Evolutionary conservation across 2,113 vertebrate species (phyloP).

Genomic region (Nibea albiflora): DNA sequence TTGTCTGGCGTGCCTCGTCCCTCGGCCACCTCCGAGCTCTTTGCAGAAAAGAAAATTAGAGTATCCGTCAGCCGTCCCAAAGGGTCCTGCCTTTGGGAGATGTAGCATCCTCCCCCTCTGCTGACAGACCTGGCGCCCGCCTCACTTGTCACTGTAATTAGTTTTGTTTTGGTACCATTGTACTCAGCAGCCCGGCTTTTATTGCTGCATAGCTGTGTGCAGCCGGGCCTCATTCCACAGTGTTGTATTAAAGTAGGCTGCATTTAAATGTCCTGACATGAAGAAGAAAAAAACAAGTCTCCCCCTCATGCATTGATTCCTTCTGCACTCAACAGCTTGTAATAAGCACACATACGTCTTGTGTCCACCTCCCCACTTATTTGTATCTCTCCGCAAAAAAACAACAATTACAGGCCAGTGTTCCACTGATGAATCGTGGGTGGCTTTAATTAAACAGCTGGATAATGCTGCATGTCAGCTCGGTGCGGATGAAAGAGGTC

Average conservation of each 20-base stretch:
- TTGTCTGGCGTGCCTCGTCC: slow-evolving; percentile 54
- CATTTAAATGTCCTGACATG: slow-evolving; percentile 45
- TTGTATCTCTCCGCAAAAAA: slow-evolving; percentile 44
- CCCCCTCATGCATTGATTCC: slow-evolving; percentile 59
- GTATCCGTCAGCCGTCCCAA: slow-evolving; percentile 75
- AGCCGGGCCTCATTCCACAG: slow-evolving; percentile 41
- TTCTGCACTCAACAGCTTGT: slow-evolving; percentile 54
- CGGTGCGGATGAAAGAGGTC: slow-evolving; percentile 45
- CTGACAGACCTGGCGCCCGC: slow-evolving; percentile 66
- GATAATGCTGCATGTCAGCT: slow-evolving; percentile 47
- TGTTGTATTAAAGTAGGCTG: slow-evolving; percentile 41
- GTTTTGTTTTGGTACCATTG: slow-evolving; percentile 74
- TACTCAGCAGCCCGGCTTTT: slow-evolving; percentile 58
- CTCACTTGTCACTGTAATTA: slow-evolving; percentile 79
- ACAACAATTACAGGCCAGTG: slow-evolving; percentile 61
- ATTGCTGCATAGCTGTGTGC: slow-evolving; percentile 46
- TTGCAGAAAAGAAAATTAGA: slow-evolving; percentile 72
- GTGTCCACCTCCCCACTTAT: slow-evolving; percentile 26
- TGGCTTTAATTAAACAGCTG: slow-evolving; percentile 66
- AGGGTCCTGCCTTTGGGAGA: slow-evolving; percentile 69
- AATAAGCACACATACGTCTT: slow-evolving; percentile 59
- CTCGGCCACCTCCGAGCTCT: slow-evolving; percentile 41
- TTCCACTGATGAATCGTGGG: slow-evolving; percentile 59
- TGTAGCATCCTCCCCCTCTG: slow-evolving; percentile 56
- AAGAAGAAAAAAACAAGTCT: slow-evolving; percentile 20